Evolutionary conservation across 2,888 invertebrate species (phyloP).

Genomic region (Sicus ferrugineus): DNA sequence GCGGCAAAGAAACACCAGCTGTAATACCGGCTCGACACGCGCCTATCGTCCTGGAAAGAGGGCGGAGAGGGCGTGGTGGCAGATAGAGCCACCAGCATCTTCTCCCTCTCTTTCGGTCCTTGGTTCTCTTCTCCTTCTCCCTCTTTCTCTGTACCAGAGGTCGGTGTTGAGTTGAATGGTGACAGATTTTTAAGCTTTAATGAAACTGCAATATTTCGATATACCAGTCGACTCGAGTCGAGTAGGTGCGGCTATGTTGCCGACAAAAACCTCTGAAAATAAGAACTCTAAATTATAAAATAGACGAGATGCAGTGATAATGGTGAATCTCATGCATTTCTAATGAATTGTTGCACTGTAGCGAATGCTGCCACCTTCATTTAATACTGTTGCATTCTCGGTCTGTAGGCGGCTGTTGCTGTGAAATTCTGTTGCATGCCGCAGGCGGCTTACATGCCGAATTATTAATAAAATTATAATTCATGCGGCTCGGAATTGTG

Average conservation of each 20-base stretch:
- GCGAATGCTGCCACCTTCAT: not conserved
- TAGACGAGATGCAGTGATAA: not conserved
- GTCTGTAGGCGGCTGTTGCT: not conserved
- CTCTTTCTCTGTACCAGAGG: not conserved
- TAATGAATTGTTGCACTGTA: too few species aligned
- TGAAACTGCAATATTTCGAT: not conserved
- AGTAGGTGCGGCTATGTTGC: constrained; percentile 11
- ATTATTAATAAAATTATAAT: constrained; percentile 30
- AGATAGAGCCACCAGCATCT: not conserved
- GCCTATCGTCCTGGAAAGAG: too few species aligned
- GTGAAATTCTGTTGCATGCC: not conserved
- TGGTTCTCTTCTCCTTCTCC: not conserved
- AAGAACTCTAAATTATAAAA: not conserved
- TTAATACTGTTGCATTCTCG: not conserved
- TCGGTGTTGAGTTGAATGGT: not conserved
- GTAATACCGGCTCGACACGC: not conserved
- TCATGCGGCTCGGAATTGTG: constrained; percentile 9
- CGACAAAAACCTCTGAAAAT: not conserved
- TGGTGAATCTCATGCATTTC: constrained; percentile 21
- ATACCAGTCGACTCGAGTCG: not conserved
- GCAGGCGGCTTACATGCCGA: constrained; percentile 1
- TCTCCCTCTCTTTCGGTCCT: not conserved
- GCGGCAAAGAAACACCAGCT: not conserved
- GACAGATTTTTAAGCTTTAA: constrained; percentile 7
- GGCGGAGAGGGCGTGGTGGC: too few species aligned